Base-by-base conservation (phyloP, 2,113 vertebrate species). In the Antechinus stuartii region DNA sequence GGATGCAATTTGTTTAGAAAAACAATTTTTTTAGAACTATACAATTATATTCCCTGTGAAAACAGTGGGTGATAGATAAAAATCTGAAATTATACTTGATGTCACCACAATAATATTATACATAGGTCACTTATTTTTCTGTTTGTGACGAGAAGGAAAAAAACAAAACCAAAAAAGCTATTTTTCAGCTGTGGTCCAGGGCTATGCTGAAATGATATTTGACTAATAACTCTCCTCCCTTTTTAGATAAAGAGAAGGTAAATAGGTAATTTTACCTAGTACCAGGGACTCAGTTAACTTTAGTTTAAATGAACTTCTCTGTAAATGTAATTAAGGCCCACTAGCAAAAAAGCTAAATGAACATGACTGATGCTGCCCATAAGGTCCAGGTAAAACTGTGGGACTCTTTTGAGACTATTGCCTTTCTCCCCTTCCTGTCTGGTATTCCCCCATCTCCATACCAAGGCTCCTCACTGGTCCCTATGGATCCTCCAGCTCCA, bases 121-220 rank as follows among this genome's bases (percentile, higher is more conserved):
- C 42, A 84, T 23, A 42, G 19, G 42, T 84, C 68, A 84, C 6
- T 84, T 42, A 84, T 42, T 84, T 84, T 84, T 42, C n/a, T 84
- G 68, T n/a, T 84, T 42, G 7, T 42, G 68, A 84, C n/a, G 42
- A 2, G n/a, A 42, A 84, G 19, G n/a, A 42, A 23, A 84, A 42
- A 84, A 42, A 8, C 3, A 68, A 76, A 42, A 42, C 2, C 19
- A 42, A 23, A 42, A 84, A 42, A 42, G 16, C 16, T n/a, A 84
- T 84, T 84, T 42, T 84, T 16, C 68, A 84, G 68, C n/a, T 42
- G 68, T 23, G n/a, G n/a, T 84, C 68, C 19, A 84, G 35, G 90
- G 95, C 94, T 93, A 54, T 94, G 90, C 56, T 92, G 96, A 94
- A 91, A 91, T 53, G 26, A 24, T 54, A 84, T 95, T 90, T 95